Evolutionary conservation across 2,797 vertebrate genomes (phyloP).

Genomic region (Enteromius viviparus): DNA sequence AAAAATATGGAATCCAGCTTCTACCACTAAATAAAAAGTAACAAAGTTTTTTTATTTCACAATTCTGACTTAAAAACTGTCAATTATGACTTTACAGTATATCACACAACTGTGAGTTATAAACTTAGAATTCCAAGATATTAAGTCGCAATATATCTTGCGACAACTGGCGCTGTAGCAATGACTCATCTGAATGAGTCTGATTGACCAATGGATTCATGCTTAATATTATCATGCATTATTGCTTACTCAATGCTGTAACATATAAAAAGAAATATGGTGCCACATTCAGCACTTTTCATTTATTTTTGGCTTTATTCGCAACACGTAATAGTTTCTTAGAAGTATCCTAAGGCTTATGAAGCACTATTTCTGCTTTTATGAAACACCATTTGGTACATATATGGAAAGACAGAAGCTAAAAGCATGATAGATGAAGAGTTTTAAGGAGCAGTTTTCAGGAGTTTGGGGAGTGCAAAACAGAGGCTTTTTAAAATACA

Average conservation of each 20-base stretch:
- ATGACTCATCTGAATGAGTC: not conserved
- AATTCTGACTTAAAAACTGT: too few species aligned
- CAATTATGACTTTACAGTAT: too few species aligned
- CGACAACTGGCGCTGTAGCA: too few species aligned
- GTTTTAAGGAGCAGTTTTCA: not conserved
- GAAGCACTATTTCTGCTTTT: not conserved
- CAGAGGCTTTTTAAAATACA: not conserved
- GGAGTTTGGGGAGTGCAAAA: not conserved
- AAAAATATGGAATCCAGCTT: too few species aligned
- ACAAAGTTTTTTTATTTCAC: too few species aligned
- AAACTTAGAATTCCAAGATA: too few species aligned
- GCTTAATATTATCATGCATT: not conserved
- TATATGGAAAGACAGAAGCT: not conserved
- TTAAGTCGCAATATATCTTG: too few species aligned
- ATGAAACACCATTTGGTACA: not conserved
- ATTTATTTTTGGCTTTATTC: not conserved
- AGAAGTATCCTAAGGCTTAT: not conserved
- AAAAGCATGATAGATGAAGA: not conserved
- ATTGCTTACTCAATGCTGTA: not conserved
- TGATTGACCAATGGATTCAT: not conserved
- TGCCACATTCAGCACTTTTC: not conserved
- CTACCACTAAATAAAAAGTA: too few species aligned
- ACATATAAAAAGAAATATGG: not conserved
- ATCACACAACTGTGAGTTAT: too few species aligned
- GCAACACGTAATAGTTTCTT: not conserved